Evolutionary conservation across 2,797 vertebrate genomes (phyloP).

Genomic region (Micromesistius poutassou): DNA sequence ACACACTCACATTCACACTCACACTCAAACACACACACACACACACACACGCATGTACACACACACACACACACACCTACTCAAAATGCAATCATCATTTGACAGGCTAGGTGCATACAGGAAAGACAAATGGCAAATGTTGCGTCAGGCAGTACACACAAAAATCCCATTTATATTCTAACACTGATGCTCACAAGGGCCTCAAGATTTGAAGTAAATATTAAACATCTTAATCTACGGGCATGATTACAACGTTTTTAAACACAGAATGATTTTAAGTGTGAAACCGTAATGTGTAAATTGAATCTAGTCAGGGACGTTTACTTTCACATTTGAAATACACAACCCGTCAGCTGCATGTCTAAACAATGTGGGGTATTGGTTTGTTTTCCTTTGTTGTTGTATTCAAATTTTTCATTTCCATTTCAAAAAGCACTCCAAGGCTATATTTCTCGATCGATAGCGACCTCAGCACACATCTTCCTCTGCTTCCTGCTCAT

Average conservation of each 20-base stretch:
- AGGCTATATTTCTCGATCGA: not conserved
- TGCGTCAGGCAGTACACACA: not conserved
- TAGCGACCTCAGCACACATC: not conserved
- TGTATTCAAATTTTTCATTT: not conserved
- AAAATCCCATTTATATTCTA: not conserved
- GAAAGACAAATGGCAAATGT: not conserved
- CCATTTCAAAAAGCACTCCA: not conserved
- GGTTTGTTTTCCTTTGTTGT: not conserved
- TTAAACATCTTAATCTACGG: not conserved
- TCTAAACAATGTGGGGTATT: not conserved
- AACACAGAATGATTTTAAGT: not conserved
- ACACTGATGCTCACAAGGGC: not conserved
- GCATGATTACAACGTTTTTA: not conserved
- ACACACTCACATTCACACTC: not conserved
- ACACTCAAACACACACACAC: not conserved
- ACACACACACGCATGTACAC: not conserved
- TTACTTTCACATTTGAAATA: not conserved
- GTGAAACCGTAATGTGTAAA: not conserved
- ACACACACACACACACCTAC: conserved; percentile 1
- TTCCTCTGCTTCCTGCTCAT: not conserved
- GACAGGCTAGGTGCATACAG: not conserved
- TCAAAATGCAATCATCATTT: conserved; percentile 1
- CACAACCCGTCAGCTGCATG: not conserved
- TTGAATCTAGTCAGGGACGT: not conserved
- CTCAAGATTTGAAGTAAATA: not conserved